Base-by-base conservation (phyloP, 92 coral and sea anemone species). In the Paramuricea clavata region DNA sequence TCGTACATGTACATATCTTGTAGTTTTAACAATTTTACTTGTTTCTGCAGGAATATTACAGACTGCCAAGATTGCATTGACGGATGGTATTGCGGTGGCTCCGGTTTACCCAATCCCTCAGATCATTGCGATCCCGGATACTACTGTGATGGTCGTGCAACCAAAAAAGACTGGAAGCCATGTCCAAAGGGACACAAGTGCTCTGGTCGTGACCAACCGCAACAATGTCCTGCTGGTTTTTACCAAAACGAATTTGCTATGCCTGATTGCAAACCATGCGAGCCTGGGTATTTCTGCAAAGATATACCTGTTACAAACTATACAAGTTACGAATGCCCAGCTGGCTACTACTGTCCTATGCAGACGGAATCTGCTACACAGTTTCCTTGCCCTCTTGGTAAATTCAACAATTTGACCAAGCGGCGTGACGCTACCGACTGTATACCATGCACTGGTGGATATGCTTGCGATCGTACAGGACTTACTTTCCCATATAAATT, bases 21-120 rank as follows among this genome's bases (percentile, higher is more conserved):
- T n/a, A n/a, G n/a, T n/a, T n/a, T n/a, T n/a, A n/a, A n/a, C n/a
- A n/a, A n/a, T n/a, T n/a, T n/a, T n/a, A n/a, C n/a, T n/a, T 21
- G 42, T 61, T 11, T 17, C 50, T 91, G 57, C 70, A 94, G 99
- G 85, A 96, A 96, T 76, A 74, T 81, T 57, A 91, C 99, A 30
- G 99, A 96, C 60, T 96, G 99, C 77, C 94, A 88, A 72, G 88
- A 84, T 83, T 96, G 99, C 78, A 89, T 91, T n/a, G 86, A 93
- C 35, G 99, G 99, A 0, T 96, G 97, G 97, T 96, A 85, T 81
- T 96, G 99, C 73, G 98, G 92, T 49, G 95, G 94, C n/a, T 83
- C 87, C 49, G 99, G 99, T 28, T 93, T 94, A 16, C 81, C 84
- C n/a, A 89, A 52, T n/a, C 99, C 99, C 26, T 83, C 92, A 23